Conservation (phyloP, 2,888 invertebrate genomes). For the Tuta absoluta region DNA sequence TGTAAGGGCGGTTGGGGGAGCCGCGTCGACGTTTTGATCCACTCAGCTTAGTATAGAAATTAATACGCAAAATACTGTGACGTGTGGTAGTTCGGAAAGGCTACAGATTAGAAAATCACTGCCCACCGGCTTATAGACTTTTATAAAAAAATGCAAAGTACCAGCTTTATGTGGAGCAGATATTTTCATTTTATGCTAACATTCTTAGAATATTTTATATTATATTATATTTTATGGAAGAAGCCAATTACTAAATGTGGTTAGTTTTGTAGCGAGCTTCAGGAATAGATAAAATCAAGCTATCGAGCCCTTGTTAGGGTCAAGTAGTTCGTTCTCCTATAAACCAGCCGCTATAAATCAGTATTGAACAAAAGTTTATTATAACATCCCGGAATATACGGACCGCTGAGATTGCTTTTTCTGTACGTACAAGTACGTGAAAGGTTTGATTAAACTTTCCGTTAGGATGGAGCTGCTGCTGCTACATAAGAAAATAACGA, state of each 20-base stretch:
- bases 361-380: conserved; percentile 29
- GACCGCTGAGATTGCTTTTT: conserved; percentile 21
- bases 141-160: conserved; percentile 13
- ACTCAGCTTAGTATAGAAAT: conserved; percentile 72
- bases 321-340: conserved; percentile 20
- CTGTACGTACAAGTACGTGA: conserved; percentile 26
- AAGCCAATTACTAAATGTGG: not conserved
- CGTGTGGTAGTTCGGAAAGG: conserved; percentile 52
- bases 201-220: not conserved
- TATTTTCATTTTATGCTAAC: not conserved
- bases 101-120: conserved; percentile 26
- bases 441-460: conserved; percentile 16
- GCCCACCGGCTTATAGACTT: conserved; percentile 21
- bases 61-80: conserved; percentile 62
- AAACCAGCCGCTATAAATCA: conserved; percentile 23
- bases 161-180: not conserved
- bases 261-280: not conserved
- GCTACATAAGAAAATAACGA: not conserved
- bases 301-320: conserved; percentile 10
- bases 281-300: not conserved
- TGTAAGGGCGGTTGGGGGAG: conserved; percentile 48
- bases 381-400: conserved; percentile 22
- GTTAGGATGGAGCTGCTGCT: conserved; percentile 28
- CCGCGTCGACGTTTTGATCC: conserved; percentile 71
- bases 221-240: not conserved